Percentiles rank a stretch among this genome's conserved stretches.
Evolutionary conservation across 2,888 invertebrate genomes (phyloP).

Genomic region (Fragum sueziense): DNA sequence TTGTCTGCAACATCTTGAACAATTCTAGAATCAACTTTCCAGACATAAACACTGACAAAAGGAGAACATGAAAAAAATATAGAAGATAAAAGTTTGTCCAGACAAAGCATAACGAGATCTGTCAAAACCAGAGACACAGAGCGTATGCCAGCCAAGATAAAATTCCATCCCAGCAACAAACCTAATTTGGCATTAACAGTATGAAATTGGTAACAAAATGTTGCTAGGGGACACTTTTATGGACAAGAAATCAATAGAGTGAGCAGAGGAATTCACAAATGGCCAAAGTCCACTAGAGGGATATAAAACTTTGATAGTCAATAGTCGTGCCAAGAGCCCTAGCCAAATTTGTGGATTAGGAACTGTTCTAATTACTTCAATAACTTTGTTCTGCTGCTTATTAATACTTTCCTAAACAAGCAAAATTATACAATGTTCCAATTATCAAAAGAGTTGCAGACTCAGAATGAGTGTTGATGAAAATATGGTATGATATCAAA

Average conservation of each 20-base stretch:
- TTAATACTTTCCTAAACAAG: background rate
- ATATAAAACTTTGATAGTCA: slow-evolving; percentile 15
- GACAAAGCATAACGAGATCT: no score
- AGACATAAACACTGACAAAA: no score
- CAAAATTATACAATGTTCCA: no score
- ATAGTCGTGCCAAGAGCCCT: background rate
- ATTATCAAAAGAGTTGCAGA: no score
- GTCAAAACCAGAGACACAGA: background rate
- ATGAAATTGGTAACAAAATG: slow-evolving; percentile 8
- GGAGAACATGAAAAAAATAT: no score
- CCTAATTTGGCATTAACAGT: slow-evolving; percentile 14
- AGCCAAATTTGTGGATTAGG: slow-evolving; percentile 3
- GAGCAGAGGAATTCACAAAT: slow-evolving; percentile 13
- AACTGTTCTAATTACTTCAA: background rate
- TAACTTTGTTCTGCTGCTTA: background rate
- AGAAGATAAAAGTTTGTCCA: no score
- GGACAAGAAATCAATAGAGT: slow-evolving; percentile 12
- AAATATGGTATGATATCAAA: no score
- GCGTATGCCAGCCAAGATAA: background rate
- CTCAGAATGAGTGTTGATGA: no score
- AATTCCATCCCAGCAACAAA: background rate
- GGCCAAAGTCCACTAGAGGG: slow-evolving; percentile 9
- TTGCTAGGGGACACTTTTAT: slow-evolving; percentile 1
- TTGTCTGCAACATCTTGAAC: no score
- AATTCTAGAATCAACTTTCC: no score